Base-by-base conservation (phyloP, 2,888 invertebrate genomes). In the Ctena decussata region DNA sequence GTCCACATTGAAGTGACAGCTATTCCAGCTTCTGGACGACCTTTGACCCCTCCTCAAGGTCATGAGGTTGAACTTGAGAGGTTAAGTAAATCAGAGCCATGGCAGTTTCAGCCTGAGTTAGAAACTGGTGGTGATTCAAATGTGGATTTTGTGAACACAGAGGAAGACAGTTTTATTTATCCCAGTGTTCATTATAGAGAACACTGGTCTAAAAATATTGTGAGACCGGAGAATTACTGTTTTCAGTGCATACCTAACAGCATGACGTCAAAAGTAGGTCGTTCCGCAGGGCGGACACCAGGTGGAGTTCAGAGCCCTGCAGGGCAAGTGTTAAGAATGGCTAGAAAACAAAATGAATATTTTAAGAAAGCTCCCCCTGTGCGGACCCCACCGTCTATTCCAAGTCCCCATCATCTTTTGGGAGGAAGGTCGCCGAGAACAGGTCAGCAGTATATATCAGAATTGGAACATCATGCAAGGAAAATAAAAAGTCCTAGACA, bases 371-470 rank as follows among this genome's bases (percentile, higher is more conserved):
- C 89, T 8, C 92, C 92, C 1, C 94, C 94, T 21, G 81, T 91
- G 32, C 86, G 93, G 49, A 94, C 94, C 0, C 92, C 95, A 3
- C 94, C 95, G 5, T 95, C 95, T 2, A 95, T 95, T 39, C 95
- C 95, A 24, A 89, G 90, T 75, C 91, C 91, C 0, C 90, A 90
- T 46, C 86, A 89, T 39, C 82, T 83, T 27, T 80, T 90, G 30
- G 84, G 87, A 11, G 87, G 77, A 0, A 76, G 89, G 15, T 86
- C 92, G 15, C 90, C 91, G 0, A 77, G 91, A 21, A 81, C 85
- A 1, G 90, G 91, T n/a, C 90, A 91, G 32, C 84, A 90, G n/a
- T 94, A 90, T 82, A 90, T 89, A 49, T 60, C 91, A 0, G 94
- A 94, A 76, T 81, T 93, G 71, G 95, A 95, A 46, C 92, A 91